Base-by-base conservation (phyloP, 1,140 invertebrate genomes). In the Nomia melanderi region DNA sequence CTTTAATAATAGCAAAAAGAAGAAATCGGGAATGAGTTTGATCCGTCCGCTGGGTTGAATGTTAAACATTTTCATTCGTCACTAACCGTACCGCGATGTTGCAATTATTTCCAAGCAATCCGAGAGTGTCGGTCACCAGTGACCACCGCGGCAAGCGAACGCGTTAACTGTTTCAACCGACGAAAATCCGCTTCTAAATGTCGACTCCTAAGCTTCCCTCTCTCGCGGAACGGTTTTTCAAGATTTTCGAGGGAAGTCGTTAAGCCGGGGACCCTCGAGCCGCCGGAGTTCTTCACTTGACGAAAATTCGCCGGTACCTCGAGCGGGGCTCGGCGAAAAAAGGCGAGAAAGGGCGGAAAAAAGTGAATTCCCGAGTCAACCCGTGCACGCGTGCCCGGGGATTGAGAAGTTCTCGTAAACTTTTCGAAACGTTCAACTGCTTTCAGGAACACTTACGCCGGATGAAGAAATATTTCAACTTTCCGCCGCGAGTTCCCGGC, bases 271-370 rank as follows among this genome's bases (percentile, higher is more conserved):
- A 39, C 59, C 14, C 59, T 62, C 59, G 33, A 62, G 29, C 36
- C 17, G 11, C 4, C 12, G 9, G 29, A 50, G 57, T 33, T 66
- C 44, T 56, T 62, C 20, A 17, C 27, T 60, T 23, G 72, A 65
- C 69, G 56, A 74, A 67, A 67, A 56, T 75, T 57, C 25, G 59
- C 33, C 59, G 59, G n/a, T 31, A 14, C 33, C 31, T 56, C 25
- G 31, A 33, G 17, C 14, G n/a, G n/a, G 9, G 60, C n/a, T 62
- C 44, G 56, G n/a, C n/a, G n/a, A n/a, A n/a, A 7, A 71, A 47
- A 2, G 33, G 20, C 23, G 7, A 39, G 57, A n/a, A 8, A 3
- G 27, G 36, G 14, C n/a, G 33, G 59, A 23, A 23, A 50, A 64
- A n/a, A 23, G n/a, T n/a, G n/a, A n/a, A n/a, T 12, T 33, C 23